Conservation (phyloP, 2,888 invertebrate species). For the Anagyrus pseudococci region DNA sequence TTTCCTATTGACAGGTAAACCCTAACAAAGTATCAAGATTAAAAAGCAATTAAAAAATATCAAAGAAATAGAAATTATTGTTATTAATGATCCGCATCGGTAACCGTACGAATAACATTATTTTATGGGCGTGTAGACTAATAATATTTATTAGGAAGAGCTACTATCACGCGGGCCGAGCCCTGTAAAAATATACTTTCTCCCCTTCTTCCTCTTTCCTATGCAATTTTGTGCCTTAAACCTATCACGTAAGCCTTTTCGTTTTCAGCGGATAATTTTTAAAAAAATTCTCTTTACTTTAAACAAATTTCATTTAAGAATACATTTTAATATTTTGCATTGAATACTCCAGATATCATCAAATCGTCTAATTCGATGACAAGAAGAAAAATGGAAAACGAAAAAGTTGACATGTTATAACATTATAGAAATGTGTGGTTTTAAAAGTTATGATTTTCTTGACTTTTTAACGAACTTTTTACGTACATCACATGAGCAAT, state of each 20-base stretch:
- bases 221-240: neutral
- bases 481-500: conserved; percentile 45
- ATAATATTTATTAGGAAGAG: conserved; percentile 54
- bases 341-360: too few relatives aligned
- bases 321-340: neutral
- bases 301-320: neutral
- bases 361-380: neutral
- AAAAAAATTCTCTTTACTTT: neutral
- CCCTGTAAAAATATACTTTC: conserved; percentile 61
- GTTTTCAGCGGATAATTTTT: neutral
- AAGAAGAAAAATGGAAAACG: conserved; percentile 1
- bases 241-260: conserved; percentile 15
- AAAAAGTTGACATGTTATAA: conserved; percentile 19
- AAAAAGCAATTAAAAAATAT: conserved; percentile 2
- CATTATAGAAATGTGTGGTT: neutral
- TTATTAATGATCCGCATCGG: neutral
- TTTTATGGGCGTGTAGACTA: conserved; percentile 39
- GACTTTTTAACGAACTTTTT: conserved; percentile 6
- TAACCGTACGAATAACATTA: conserved; percentile 2
- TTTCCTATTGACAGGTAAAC: neutral
- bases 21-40: neutral
- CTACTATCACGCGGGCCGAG: conserved; percentile 59
- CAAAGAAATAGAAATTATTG: conserved; percentile 5
- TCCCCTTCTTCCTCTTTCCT: conserved; percentile 12
- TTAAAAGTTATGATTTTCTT: conserved; percentile 6